Base-by-base conservation (phyloP, 2,113 vertebrate species). In the Upupa epops region DNA sequence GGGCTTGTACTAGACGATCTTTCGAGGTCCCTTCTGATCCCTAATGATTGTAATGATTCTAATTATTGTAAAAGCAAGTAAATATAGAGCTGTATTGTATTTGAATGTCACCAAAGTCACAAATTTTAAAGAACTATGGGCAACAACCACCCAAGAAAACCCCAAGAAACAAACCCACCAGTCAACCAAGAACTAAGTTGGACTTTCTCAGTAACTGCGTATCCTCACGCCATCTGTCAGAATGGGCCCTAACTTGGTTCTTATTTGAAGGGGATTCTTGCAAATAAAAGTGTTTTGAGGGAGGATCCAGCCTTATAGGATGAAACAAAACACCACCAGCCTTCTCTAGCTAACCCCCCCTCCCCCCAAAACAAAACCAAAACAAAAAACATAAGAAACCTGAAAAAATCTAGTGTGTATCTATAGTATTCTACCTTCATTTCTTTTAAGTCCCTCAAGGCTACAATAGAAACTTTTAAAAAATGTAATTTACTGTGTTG, bases 401-500 rank as follows among this genome's bases (percentile, higher is more conserved):
- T n/a, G n/a, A 17, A 9, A 61, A 46, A 61, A 12, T 37, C 18
- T 34, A 12, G 3, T 25, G 8, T 34, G 2, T 60, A 14, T 74
- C 32, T 69, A 8, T 87, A 79, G 21, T 74, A 94, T 66, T 88
- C 76, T 56, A 65, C 83, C 29, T 88, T 93, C 14, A 28, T 87
- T 82, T 89, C 89, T 91, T 94, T 78, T 61, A 68, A 87, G 28
- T 40, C 40, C 26, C 54, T 94, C 78, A 56, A 92, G 92, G 65
- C 73, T 83, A 51, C 74, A 77, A 83, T 7, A 34, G 19, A 73
- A 80, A 64, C 61, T 83, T 90, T 79, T 3, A 45, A 55, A 89
- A 93, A 91, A 59, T 42, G 31, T 83, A 49, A 86, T 93, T 90
- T 85, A 73, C 45, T 54, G 25, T 91, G 45, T 92, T 95, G 69